Evolutionary conservation across 2,113 vertebrate genomes (phyloP), one percentile per base, ranked within the genome.

Genomic region (Thomomys bottae): DNA sequence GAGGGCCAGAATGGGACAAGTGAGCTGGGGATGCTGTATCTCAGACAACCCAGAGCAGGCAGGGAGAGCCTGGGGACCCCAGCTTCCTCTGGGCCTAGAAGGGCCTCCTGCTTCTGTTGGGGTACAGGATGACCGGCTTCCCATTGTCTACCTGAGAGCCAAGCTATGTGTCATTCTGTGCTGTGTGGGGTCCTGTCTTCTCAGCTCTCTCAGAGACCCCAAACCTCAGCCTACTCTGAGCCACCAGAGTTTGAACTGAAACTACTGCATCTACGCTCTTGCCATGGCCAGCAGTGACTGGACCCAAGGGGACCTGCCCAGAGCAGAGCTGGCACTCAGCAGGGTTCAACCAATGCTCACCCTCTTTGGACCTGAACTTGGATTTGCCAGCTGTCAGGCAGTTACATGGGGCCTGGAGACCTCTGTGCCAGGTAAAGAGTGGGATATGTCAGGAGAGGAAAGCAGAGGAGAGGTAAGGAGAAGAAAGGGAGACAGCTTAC

Each of bases 1-100:
- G 0, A 1, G 11, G 20, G 2, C n/a, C 84, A 57, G 96, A 95
- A 94, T 87, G 95, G 94, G 94, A 92, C 92, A 95, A 94, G 94
- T 95, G 92, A 95, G 76, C 76, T 87, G 94, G 28, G 17, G 40
- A 3, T 11, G 11, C 45, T 64, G 30, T 38, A 34, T 23, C 40
- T 32, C 8, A 64, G 63, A 28, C 26, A 64, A 28, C 63, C 63
- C 26, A 28, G 12, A 64, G 10, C 28, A 17, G 30, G 2, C 30
- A 72, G 95, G 87, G 45, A 90, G 71, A 95, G 61, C 57, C 1
- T 0, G 36, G 36, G 8, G 21, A 1, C 63, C 45, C 26, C 10
- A 10, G 30, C 8, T 30, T 36, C 61, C 40, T 40, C 34, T 3
- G 8, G 3, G 1, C 17, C 20, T 24, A 6, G 24, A 15, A 23